A percentile compares a stretch with the other conserved stretches of the same genome.
phyloP scores from a whole-genome alignment of 2,888 invertebrate species.

The Formica aserva region DNA sequence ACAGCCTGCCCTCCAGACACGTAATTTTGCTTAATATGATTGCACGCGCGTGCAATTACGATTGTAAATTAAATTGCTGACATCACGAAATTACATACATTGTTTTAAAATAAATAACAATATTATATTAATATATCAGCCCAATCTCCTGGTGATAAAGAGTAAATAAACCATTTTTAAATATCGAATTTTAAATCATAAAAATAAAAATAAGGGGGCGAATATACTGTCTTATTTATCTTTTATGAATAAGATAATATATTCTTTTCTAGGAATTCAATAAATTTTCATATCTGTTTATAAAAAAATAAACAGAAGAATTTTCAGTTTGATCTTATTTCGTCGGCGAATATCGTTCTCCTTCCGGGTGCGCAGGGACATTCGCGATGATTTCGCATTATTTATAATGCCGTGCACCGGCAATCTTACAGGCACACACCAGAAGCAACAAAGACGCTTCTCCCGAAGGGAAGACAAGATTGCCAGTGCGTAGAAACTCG shows the following conservation, averaged over 20 bases:
- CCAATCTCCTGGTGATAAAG: background rate
- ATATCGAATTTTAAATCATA: background rate
- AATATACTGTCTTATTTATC: background rate
- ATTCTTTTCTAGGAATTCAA: background rate
- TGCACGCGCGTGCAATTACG: background rate
- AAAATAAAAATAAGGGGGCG: background rate
- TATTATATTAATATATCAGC: background rate
- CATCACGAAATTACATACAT: background rate
- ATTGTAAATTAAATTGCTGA: constrained; percentile 9
- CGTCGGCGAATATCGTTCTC: background rate
- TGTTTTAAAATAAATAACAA: background rate
- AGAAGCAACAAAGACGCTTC: constrained; percentile 55
- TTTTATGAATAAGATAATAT: no score
- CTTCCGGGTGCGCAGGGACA: constrained; percentile 26
- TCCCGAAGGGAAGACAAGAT: constrained; percentile 50
- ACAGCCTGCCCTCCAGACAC: background rate
- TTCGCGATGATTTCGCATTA: constrained; percentile 44
- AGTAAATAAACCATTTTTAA: background rate
- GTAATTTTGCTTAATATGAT: constrained; percentile 3
- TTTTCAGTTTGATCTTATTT: constrained; percentile 22
- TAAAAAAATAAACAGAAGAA: background rate
- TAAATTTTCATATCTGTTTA: background rate
- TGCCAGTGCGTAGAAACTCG: constrained; percentile 58
- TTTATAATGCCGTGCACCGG: constrained; percentile 6
- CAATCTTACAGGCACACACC: constrained; percentile 26